phyloP scores from a whole-genome alignment of 2,888 invertebrate species.

The Gisinianus flammeolus region DNA sequence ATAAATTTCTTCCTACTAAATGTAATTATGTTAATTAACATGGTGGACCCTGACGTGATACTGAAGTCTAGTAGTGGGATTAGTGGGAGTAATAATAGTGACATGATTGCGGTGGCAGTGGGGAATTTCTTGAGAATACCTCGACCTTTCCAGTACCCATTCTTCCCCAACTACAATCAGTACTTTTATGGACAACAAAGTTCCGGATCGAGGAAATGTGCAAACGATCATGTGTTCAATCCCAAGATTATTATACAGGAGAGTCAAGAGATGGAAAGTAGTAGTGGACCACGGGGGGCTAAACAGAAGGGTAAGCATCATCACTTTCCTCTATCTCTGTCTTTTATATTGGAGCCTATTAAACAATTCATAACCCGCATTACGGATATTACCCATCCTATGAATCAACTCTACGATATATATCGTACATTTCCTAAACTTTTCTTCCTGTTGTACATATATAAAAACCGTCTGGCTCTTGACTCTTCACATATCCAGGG shows the following conservation, averaged over 20 bases:
- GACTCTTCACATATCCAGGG: no score
- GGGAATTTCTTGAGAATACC: conserved; percentile 39
- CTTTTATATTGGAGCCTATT: neutral
- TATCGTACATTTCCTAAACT: no score
- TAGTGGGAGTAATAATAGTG: conserved; percentile 26
- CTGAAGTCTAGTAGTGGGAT: conserved; percentile 24
- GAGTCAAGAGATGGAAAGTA: conserved; percentile 29
- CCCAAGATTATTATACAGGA: conserved; percentile 43
- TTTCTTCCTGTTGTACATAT: no score
- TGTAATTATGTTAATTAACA: conserved; percentile 39
- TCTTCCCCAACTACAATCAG: conserved; percentile 42
- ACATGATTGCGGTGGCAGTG: conserved; percentile 39
- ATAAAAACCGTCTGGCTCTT: no score
- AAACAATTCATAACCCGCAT: neutral
- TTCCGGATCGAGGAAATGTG: neutral
- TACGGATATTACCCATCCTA: no score
- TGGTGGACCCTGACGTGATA: conserved; percentile 40
- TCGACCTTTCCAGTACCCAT: conserved; percentile 41
- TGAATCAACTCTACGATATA: no score
- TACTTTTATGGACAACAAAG: conserved; percentile 35
- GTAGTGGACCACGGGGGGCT: conserved; percentile 26
- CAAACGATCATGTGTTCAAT: conserved; percentile 44
- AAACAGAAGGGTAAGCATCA: conserved; percentile 28
- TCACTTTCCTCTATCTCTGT: neutral
- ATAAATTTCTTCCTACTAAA: neutral